phyloP scores from a whole-genome alignment of 2,797 vertebrate genomes.

The Austrolebias charrua region DNA sequence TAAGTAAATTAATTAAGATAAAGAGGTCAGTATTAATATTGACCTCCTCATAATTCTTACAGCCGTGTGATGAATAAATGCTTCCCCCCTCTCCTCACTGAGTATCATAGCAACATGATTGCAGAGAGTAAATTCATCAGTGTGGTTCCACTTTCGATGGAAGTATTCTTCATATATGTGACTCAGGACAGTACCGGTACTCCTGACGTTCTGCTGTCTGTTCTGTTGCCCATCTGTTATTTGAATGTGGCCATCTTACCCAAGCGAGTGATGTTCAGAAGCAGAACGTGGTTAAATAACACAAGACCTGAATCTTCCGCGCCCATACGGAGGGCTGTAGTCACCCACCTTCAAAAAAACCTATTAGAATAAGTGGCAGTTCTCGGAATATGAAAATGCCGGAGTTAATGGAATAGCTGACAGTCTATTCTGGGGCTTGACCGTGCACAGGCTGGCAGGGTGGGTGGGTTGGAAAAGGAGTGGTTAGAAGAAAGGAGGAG shows the following conservation, averaged over 20 bases:
- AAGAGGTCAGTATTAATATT: too few species aligned
- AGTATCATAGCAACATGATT: slow-evolving; percentile 12
- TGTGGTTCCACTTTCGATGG: slow-evolving; percentile 1
- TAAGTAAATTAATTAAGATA: too few species aligned
- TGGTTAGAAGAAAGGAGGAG: slow-evolving; percentile 1
- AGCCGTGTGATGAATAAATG: slow-evolving; percentile 41
- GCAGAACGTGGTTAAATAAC: slow-evolving; percentile 57
- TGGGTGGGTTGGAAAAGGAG: background rate
- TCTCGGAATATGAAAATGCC: slow-evolving; percentile 81
- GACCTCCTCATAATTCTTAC: too few species aligned
- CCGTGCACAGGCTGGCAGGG: slow-evolving; percentile 39
- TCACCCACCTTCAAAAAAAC: slow-evolving; percentile 72
- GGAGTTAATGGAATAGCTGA: slow-evolving; percentile 83
- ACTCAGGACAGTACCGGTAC: slow-evolving; percentile 26
- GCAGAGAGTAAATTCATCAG: slow-evolving; percentile 23
- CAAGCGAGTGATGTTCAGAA: slow-evolving; percentile 47
- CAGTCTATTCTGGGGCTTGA: slow-evolving; percentile 74
- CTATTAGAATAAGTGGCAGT: slow-evolving; percentile 81
- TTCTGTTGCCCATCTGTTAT: slow-evolving; percentile 44
- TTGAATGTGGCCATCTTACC: slow-evolving; percentile 38
- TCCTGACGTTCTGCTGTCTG: slow-evolving; percentile 24
- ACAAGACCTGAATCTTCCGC: slow-evolving; percentile 41
- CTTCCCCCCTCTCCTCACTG: slow-evolving; percentile 7
- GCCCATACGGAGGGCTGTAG: slow-evolving; percentile 28
- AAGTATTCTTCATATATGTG: slow-evolving; percentile 14